Percentiles rank a stretch among this genome's conserved stretches.
Conservation (phyloP, 2,888 invertebrate genomes). For the Dynastes grantii region DNA sequence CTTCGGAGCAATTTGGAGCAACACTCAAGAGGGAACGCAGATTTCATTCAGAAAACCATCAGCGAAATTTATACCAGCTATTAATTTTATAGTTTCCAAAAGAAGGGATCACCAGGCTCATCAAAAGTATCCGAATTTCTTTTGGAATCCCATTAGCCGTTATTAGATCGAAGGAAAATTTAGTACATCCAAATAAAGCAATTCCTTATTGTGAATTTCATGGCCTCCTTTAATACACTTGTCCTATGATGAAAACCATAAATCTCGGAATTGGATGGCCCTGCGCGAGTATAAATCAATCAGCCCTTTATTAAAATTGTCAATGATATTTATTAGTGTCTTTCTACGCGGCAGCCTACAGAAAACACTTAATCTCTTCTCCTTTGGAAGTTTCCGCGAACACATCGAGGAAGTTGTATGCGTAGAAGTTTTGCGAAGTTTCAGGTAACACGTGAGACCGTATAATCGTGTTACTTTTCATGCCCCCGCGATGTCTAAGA, state of each 20-base stretch:
- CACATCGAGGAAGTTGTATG: constrained; percentile 10
- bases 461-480: not conserved
- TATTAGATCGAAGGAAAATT: constrained; percentile 10
- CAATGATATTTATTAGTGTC: constrained; percentile 35
- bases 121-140: not conserved
- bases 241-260: constrained; percentile 5
- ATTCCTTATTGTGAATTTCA: constrained; percentile 13
- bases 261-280: constrained; percentile 5
- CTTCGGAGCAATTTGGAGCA: no score
- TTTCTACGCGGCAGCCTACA: constrained; percentile 17
- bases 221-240: constrained; percentile 5
- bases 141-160: not conserved
- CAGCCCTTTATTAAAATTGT: constrained; percentile 36
- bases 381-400: not conserved
- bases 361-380: constrained; percentile 25
- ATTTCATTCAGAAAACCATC: no score
- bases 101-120: no score
- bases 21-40: no score
- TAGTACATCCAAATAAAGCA: constrained; percentile 2
- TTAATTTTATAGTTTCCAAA: no score
- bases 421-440: constrained; percentile 7
- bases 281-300: constrained; percentile 3
- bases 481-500: not conserved
- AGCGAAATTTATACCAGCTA: no score
- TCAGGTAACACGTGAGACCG: not conserved